Base-by-base conservation (phyloP, 2,113 vertebrate genomes). In the Lanius collurio region DNA sequence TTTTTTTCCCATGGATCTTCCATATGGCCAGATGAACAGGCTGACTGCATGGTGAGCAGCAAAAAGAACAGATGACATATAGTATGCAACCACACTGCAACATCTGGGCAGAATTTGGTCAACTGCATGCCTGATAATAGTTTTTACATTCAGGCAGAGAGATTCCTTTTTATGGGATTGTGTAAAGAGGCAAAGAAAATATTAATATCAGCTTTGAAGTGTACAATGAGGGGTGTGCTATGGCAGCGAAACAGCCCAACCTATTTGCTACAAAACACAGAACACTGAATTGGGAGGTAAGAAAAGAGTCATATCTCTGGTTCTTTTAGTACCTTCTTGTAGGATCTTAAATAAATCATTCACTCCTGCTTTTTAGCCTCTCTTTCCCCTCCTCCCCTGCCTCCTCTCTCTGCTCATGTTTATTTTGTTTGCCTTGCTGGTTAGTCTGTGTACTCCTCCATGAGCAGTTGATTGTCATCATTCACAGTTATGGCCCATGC, bases 21-120 rank as follows among this genome's bases (percentile, higher is more conserved):
- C 97, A 97, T 96, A 97, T 96, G 97, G 95, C 97, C 96, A 97
- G 94, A 97, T 97, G 97, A 97, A 96, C 95, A 97, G 94, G 69
- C 96, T 97, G 96, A 83, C 95, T 94, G 87, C 79, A 73, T 84
- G 95, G 93, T 93, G 91, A 96, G 95, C 95, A 90, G 96, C 94
- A 97, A 94, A 97, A 97, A 96, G 95, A 97, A 96, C 95, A 97
- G 95, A 95, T 97, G 96, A 97, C 94, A 77, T 95, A 92, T 89
- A 97, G 95, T 96, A 97, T 95, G 93, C 94, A 96, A 94, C 93
- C 93, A 96, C 21, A 1, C 88, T 94, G 92, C 92, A 96, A 96
- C 95, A 97, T 97, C 97, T 97, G 97, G 97, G 94, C 90, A 97
- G 90, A 96, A 96, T 92, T 97, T 96, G 96, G 95, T 95, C 94